Evolutionary conservation across 1,140 invertebrate genomes (phyloP).

Genomic region (Tetragnatha versicolor): DNA sequence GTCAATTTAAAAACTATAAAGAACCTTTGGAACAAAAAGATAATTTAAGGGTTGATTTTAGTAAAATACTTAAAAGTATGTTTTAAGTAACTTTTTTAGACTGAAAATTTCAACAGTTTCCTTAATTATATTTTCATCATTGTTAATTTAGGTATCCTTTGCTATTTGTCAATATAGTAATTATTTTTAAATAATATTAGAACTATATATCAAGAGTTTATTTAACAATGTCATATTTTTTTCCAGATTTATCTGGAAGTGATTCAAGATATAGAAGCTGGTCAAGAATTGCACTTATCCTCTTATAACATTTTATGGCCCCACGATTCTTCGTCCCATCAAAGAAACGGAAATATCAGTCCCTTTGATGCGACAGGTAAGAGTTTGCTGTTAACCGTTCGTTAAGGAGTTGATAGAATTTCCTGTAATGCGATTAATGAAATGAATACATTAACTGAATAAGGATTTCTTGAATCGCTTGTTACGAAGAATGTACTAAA

Average conservation of each 20-base stretch:
- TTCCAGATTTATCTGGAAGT: conserved; percentile 49
- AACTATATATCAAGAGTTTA: background rate
- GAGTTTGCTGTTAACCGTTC: background rate
- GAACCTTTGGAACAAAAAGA: too few species aligned
- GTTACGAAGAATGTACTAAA: too few species aligned
- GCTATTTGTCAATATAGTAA: too few species aligned
- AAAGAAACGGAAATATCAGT: conserved; percentile 22
- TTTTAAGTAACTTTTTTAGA: too few species aligned
- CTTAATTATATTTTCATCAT: too few species aligned
- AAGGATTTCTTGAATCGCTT: too few species aligned
- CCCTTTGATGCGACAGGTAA: conserved; percentile 10
- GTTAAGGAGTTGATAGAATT: background rate
- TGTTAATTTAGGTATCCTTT: too few species aligned
- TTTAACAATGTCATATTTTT: background rate
- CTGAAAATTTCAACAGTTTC: too few species aligned
- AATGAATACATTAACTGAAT: too few species aligned
- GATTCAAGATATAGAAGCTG: conserved; percentile 37
- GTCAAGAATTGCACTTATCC: conserved; percentile 40
- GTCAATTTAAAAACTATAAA: too few species aligned
- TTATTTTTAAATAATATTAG: background rate
- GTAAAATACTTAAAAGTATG: too few species aligned
- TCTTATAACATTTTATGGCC: conserved; percentile 38
- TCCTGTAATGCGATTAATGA: background rate
- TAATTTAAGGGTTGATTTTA: too few species aligned
- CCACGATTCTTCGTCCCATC: conserved; percentile 39